Evolutionary conservation across 2,797 vertebrate species (phyloP), one percentile per base, ranked within the genome.

Genomic region (Tinamus major): DNA sequence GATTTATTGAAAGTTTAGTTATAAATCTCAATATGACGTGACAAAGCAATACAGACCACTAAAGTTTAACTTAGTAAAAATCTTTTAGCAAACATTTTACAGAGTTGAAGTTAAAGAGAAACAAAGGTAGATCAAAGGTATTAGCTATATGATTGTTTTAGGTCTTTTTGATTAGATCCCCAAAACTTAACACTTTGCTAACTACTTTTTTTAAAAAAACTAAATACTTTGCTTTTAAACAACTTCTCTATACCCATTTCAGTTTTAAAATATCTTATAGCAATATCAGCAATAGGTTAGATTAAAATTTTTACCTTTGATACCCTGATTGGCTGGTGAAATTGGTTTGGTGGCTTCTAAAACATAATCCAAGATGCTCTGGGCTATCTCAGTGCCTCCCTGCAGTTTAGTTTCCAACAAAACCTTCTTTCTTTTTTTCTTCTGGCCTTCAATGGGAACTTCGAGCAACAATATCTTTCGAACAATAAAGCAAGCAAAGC

Each of bases 301-400:
- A 71, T 64, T 78, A 53, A 63, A 77, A 44, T 74, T 93, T 97
- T 98, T 97, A 99, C 99, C 99, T 98, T 98, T 98, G 86, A 99
- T 98, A 84, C 99, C 98, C 95, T 99, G 99, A 97, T 98, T 99
- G 95, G 98, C 98, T 53, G 98, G 98, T 91, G 98, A 99, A 97
- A 99, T 98, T 24, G 98, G 98, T 97, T 98, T 99, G 70, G 99
- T 99, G 23, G 98, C 97, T 97, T 99, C 98, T 58, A 99, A 98
- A n/a, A 99, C 99, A 96, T 99, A 99, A 97, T 99, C 99, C 97
- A 99, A 95, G 95, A 99, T 99, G 80, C 98, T 98, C 97, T 98
- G 99, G 26, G 98, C 98, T 97, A 98, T 97, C 97, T 99, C 99
- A 94, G 97, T 97, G 83, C 98, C 98, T 39, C 97, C 91, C 29